Conservation (phyloP, 2,113 vertebrate genomes). For the Tychaedon coryphoeus region DNA sequence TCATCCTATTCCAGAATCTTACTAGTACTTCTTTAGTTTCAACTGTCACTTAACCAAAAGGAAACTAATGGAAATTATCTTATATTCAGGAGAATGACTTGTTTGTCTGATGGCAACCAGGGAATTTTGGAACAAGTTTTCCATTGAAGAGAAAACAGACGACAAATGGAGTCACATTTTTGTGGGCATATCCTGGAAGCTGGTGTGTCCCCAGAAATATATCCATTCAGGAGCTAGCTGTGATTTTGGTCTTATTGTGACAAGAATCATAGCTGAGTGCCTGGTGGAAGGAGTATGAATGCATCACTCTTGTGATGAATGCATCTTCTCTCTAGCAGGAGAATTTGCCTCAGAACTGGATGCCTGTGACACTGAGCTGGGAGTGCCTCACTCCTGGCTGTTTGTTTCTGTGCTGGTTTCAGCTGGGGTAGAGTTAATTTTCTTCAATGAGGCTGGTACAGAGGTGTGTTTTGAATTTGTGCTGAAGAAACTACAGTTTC, state of each 20-base stretch:
- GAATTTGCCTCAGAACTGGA: not conserved
- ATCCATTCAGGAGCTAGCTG: not conserved
- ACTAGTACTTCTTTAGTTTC: not conserved
- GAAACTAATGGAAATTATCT: not conserved
- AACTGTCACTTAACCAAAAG: not conserved
- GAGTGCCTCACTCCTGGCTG: not conserved
- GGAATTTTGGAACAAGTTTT: not conserved
- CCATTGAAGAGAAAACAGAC: not conserved
- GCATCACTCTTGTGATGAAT: not conserved
- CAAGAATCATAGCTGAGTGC: not conserved
- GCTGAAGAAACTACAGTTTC: not conserved
- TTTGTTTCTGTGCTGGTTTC: not conserved
- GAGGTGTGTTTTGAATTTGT: not conserved
- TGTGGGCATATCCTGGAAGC: not conserved
- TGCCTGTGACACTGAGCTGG: not conserved
- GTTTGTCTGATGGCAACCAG: not conserved
- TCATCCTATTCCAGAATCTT: not conserved
- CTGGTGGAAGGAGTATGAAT: not conserved
- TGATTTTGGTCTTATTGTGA: not conserved
- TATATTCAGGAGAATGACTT: not conserved
- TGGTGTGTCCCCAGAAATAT: not conserved
- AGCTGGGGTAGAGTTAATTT: not conserved
- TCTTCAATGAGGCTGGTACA: not conserved
- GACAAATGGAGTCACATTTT: not conserved
- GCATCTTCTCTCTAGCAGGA: not conserved